Percentiles rank a stretch among this genome's conserved stretches.
Evolutionary conservation across 2,888 invertebrate species (phyloP).

Genomic region (Catotricha subobsoleta): DNA sequence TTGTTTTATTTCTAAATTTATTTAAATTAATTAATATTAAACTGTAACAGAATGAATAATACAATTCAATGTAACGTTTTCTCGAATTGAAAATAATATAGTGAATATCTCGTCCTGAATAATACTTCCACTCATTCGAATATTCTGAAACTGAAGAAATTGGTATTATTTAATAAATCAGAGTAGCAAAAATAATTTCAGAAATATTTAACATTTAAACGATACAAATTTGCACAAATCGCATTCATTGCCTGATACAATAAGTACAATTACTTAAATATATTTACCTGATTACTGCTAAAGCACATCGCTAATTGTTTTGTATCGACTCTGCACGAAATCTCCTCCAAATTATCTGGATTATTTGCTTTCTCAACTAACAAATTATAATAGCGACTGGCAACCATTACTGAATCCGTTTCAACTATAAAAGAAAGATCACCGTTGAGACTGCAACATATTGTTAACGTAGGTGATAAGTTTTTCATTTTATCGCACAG

Average conservation of each 20-base stretch:
- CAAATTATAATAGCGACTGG: constrained; percentile 62
- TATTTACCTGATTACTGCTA: neutral
- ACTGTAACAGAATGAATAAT: constrained; percentile 37
- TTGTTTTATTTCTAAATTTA: too few relatives aligned
- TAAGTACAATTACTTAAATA: neutral
- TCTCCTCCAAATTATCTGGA: constrained; percentile 26
- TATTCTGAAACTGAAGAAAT: constrained; percentile 43
- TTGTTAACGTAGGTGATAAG: constrained; percentile 49
- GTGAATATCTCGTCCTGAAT: constrained; percentile 55
- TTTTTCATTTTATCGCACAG: constrained; percentile 72
- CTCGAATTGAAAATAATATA: constrained; percentile 51
- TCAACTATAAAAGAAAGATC: constrained; percentile 54
- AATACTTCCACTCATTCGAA: constrained; percentile 57
- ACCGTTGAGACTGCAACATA: constrained; percentile 56
- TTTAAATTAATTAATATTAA: too few relatives aligned
- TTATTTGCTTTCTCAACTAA: constrained; percentile 30
- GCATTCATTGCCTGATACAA: constrained; percentile 37
- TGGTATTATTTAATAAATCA: neutral
- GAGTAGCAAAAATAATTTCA: neutral
- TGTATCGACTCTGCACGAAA: constrained; percentile 52
- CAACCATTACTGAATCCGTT: constrained; percentile 61
- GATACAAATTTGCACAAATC: neutral
- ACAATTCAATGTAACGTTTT: constrained; percentile 60
- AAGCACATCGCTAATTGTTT: constrained; percentile 65
- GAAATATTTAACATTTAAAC: neutral